A percentile compares a stretch with the other conserved stretches of the same genome.
Evolutionary conservation across 2,888 invertebrate genomes (phyloP).

Genomic region (Metellina segmentata): DNA sequence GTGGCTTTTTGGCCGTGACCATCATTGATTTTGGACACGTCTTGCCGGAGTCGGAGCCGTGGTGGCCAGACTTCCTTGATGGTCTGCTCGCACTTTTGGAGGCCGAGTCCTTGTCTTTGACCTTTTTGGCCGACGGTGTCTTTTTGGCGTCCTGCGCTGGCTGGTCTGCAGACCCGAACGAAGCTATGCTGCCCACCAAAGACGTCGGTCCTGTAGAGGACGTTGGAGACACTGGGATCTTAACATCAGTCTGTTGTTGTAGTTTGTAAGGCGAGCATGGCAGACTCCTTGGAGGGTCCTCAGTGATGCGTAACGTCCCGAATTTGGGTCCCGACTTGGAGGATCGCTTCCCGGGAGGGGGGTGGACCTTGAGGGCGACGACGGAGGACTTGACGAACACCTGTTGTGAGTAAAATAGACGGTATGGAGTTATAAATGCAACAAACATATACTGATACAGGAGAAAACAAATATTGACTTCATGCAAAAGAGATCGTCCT

Average conservation of each 20-base stretch:
- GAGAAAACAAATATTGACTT: too few species aligned
- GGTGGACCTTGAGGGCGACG: conserved; percentile 68
- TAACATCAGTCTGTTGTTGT: conserved; percentile 8
- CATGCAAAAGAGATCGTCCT: too few species aligned
- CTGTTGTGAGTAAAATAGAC: background rate
- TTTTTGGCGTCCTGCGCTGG: background rate
- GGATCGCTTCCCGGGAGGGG: conserved; percentile 15
- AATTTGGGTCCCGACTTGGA: conserved; percentile 46
- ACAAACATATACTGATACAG: too few species aligned
- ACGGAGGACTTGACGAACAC: conserved; percentile 50
- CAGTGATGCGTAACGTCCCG: conserved; percentile 35
- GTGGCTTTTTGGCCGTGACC: conserved; percentile 68
- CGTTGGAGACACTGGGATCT: conserved; percentile 18
- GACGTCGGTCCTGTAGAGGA: background rate
- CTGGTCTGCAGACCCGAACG: conserved; percentile 47
- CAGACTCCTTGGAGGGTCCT: conserved; percentile 61
- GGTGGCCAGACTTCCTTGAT: background rate
- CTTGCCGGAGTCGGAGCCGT: background rate
- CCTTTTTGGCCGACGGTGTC: background rate
- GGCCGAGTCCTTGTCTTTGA: background rate
- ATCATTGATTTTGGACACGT: conserved; percentile 59
- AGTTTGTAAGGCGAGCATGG: conserved; percentile 72
- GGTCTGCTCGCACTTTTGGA: background rate
- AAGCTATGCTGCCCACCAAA: conserved; percentile 50
- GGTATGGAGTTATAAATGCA: too few species aligned